Percentiles rank a stretch among this genome's conserved stretches.
These are phyloP conservation scores for Chaetops frenatus DNA, from an alignment of 2,113 vertebrate species.

Conservation along the genomic window DNA sequence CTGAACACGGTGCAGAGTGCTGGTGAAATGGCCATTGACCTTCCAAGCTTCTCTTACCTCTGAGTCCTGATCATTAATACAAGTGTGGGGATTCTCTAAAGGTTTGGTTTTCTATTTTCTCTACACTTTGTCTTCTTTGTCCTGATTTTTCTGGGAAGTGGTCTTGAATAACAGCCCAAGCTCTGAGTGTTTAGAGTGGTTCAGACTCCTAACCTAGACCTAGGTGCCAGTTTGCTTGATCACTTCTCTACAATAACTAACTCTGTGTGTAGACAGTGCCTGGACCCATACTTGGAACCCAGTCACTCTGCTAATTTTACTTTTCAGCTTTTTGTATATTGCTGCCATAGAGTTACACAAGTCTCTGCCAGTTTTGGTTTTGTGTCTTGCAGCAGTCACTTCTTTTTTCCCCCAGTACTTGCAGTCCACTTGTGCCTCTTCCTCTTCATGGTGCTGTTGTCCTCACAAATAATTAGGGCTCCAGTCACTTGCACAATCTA, in stretches of 20 bases:
- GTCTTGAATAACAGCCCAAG: fast-evolving
- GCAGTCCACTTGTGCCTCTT: not conserved
- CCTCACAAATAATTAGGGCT: not conserved
- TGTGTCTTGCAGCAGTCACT: not conserved
- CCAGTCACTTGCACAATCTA: not conserved
- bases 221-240: not conserved
- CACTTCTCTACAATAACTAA: not conserved
- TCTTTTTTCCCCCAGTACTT: not conserved
- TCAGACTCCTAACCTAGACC: not conserved
- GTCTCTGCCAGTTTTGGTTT: not conserved
- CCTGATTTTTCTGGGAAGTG: not conserved
- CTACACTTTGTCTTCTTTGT: not conserved
- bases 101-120: not conserved
- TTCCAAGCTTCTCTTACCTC: not conserved
- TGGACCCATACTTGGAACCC: not conserved
- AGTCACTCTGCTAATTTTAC: not conserved
- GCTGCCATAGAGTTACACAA: not conserved
- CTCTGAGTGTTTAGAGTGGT: not conserved
- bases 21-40: not conserved
- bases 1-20: fast-evolving
- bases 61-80: not conserved
- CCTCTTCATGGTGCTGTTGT: not conserved
- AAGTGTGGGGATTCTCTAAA: not conserved
- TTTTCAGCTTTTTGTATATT: not conserved
- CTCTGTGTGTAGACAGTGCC: fast-evolving